Conservation (phyloP, 2,888 invertebrate genomes). For the Electrophaes corylata region DNA sequence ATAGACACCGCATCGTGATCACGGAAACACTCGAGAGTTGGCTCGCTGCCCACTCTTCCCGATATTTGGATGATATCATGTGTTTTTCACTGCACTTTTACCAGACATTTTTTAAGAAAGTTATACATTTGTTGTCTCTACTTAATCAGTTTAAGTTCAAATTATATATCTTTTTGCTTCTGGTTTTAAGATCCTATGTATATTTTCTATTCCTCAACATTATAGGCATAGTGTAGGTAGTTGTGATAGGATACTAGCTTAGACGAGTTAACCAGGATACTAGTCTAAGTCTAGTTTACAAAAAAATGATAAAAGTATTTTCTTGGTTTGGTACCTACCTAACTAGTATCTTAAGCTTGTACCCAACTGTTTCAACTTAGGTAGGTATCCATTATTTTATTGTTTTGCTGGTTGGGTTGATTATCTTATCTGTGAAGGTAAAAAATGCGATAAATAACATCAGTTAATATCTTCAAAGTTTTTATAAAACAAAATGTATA, state of each 20-base stretch:
- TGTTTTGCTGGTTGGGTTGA: background rate
- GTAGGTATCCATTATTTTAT: background rate
- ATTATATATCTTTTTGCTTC: no score
- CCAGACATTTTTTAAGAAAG: background rate
- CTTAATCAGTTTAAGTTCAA: background rate
- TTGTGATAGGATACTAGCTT: no score
- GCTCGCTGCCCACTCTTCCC: conserved; percentile 27
- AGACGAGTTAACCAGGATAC: no score
- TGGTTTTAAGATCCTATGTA: no score
- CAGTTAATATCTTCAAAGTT: background rate
- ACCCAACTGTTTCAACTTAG: no score
- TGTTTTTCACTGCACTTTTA: conserved; percentile 27
- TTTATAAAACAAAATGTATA: background rate
- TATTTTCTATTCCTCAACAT: no score
- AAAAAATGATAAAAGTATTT: no score
- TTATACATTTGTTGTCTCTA: background rate
- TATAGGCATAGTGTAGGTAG: no score
- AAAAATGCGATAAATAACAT: background rate
- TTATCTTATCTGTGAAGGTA: background rate
- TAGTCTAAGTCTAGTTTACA: no score
- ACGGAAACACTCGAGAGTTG: conserved; percentile 29
- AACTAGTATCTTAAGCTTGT: no score
- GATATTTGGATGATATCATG: conserved; percentile 31
- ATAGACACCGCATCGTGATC: conserved; percentile 6
- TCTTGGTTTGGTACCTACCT: no score